Conservation (phyloP, 2,888 invertebrate species). For the Thereva nobilitata region DNA sequence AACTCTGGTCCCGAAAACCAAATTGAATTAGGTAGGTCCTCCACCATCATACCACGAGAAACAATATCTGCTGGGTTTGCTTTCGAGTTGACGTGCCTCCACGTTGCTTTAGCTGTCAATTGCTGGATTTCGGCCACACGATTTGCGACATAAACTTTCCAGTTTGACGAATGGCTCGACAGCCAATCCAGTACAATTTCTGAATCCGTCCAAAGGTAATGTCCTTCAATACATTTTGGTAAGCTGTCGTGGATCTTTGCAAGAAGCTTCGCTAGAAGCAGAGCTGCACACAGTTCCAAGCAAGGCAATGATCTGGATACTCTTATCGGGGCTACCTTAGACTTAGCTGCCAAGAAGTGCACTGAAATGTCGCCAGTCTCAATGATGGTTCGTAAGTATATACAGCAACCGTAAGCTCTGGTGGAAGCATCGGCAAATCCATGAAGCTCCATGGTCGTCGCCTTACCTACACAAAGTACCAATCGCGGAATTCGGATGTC, state of each 20-base stretch:
- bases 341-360: background rate
- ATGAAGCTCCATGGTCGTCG: slow-evolving; percentile 24
- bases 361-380: background rate
- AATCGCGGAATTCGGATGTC: background rate
- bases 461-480: background rate
- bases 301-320: background rate
- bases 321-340: background rate
- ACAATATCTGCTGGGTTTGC: slow-evolving; percentile 43
- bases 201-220: too few relatives aligned
- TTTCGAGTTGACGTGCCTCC: slow-evolving; percentile 28
- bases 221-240: too few relatives aligned
- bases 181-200: too few relatives aligned
- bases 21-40: background rate
- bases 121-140: slow-evolving; percentile 40
- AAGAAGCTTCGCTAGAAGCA: too few relatives aligned
- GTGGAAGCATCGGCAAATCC: slow-evolving; percentile 35
- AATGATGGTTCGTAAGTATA: background rate
- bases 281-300: slow-evolving; percentile 31
- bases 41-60: slow-evolving; percentile 37
- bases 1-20: background rate
- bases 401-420: slow-evolving; percentile 21
- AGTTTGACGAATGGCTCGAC: too few relatives aligned
- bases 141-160: slow-evolving; percentile 36
- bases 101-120: slow-evolving; percentile 4
- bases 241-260: too few relatives aligned